Evolutionary conservation across 2,888 invertebrate species (phyloP), one percentile per base, ranked within the genome.

Genomic region (Volucella bombylans): DNA sequence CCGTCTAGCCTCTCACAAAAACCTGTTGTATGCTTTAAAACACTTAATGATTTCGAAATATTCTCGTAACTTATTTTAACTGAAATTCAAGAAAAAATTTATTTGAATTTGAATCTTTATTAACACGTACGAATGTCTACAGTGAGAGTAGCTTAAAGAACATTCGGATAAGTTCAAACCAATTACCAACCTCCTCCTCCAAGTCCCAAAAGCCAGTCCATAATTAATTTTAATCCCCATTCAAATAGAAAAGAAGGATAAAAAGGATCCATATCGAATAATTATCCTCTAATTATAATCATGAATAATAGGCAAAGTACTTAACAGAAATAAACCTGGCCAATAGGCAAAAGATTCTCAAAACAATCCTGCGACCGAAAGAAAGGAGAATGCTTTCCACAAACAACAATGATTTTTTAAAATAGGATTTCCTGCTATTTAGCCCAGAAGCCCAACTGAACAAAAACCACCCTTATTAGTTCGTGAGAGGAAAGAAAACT

Each of bases 391-490:
- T 31, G 6, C 11, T 54, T 65, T 79, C n/a, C 18, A 15, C 49
- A 14, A 57, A 47, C 6, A 18, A 49, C 61, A 61, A 50, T 14
- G 61, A 72, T 62, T 59, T 39, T 57, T 71, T 11, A 18, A 50
- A 81, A 43, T 45, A 41, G 31, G 59, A 65, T 57, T 57, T 69
- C 39, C 59, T 71, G 61, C 74, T 71, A 69, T 85, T 76, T 62
- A 74, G 65, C 12, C n/a, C 14, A 31, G 57, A 59, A 52, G 52
- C 43, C 11, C 72, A 72, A 79, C 74, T 68, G 62, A 85, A 85
- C 72, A 76, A 85, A 72, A 6, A 43, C 54, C 64, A 76, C 67
- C 50, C 72, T 85, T 77, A 81, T 85, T 81, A 72, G 72, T 85
- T 77, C 41, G 12, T 39, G 14, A 38, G 52, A 65, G 52, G 38